Percentiles rank a stretch among this genome's conserved stretches.
These are phyloP conservation scores for Probaryconus sp. DNA, from an alignment of 1,140 invertebrate genomes.

Conservation along the genomic window DNA sequence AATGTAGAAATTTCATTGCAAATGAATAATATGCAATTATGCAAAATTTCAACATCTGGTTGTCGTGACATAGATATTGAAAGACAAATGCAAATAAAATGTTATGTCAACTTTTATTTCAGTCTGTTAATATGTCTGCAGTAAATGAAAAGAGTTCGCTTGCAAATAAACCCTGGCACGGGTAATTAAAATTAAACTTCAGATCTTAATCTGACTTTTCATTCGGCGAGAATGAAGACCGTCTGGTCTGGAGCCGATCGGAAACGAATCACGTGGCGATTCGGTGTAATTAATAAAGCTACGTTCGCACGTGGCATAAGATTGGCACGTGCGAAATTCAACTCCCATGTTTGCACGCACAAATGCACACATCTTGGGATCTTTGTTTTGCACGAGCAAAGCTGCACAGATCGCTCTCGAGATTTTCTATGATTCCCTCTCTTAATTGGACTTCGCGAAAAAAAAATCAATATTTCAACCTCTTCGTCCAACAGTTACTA, in stretches of 20 bases:
- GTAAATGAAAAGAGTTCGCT: too few species aligned
- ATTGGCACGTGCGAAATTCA: constrained; percentile 61
- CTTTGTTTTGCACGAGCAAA: constrained; percentile 34
- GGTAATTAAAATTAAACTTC: constrained; percentile 14
- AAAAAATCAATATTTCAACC: constrained; percentile 33
- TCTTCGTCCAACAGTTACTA: background rate
- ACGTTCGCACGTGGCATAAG: constrained; percentile 56
- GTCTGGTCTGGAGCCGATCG: constrained; percentile 36
- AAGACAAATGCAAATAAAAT: too few species aligned
- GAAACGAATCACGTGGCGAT: constrained; percentile 53
- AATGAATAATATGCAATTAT: too few species aligned
- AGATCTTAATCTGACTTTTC: constrained; percentile 42
- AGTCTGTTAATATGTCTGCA: too few species aligned
- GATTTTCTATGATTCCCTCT: constrained; percentile 10
- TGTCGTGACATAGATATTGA: too few species aligned
- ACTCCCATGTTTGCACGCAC: constrained; percentile 48
- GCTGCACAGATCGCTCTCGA: constrained; percentile 8
- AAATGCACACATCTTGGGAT: constrained; percentile 45
- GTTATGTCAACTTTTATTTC: too few species aligned
- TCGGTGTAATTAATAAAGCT: constrained; percentile 63
- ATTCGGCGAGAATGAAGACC: constrained; percentile 1
- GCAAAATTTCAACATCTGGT: too few species aligned
- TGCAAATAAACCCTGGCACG: too few species aligned
- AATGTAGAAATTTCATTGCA: too few species aligned
- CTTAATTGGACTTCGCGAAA: constrained; percentile 29